phyloP scores from a whole-genome alignment of 2,888 invertebrate species.

The Dorcus parallelipipedus region DNA sequence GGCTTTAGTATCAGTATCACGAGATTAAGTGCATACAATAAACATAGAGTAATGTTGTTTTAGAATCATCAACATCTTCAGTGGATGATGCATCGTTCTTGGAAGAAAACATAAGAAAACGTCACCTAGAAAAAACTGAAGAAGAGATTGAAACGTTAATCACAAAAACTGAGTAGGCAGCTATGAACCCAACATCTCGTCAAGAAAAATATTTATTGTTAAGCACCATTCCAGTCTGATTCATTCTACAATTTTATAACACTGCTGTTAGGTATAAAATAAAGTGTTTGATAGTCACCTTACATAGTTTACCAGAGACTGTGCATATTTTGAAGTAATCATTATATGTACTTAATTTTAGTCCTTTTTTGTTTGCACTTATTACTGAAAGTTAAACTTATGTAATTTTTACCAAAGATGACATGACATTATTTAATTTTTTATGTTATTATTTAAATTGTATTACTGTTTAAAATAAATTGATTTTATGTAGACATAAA shows the following conservation, averaged over 20 bases:
- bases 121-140: not conserved
- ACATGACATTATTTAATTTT: conserved; percentile 1
- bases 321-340: not conserved
- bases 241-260: no score
- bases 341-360: not conserved
- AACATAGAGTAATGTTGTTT: not conserved
- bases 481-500: no score
- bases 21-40: no score
- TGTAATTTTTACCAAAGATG: conserved; percentile 13
- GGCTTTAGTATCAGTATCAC: no score
- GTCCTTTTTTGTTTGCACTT: not conserved
- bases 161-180: not conserved
- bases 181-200: not conserved
- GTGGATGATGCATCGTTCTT: conserved; percentile 12
- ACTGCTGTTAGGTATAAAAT: no score
- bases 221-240: not conserved
- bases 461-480: not conserved
- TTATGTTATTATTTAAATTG: not conserved
- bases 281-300: no score
- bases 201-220: not conserved
- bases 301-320: not conserved
- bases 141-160: not conserved
- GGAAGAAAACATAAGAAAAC: conserved; percentile 10
- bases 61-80: conserved; percentile 14
- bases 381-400: not conserved